A percentile compares a stretch with the other conserved stretches of the same genome.
phyloP scores from a whole-genome alignment of 2,888 invertebrate genomes.

The Leucozona laternaria region DNA sequence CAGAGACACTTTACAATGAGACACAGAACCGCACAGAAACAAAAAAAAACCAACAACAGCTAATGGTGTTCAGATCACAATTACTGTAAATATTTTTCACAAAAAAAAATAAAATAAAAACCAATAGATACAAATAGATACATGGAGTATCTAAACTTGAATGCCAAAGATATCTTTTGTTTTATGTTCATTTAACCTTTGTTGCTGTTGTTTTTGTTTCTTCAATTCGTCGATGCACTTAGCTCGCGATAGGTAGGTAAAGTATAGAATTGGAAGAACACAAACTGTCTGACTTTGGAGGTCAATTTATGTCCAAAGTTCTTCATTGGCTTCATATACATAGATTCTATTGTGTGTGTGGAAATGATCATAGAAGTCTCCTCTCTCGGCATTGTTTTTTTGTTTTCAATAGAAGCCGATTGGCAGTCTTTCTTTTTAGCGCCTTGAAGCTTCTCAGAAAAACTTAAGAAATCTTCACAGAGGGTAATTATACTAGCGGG shows the following conservation, averaged over 20 bases:
- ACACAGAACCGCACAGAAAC: background rate
- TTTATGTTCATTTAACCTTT: conserved; percentile 60
- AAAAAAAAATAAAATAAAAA: conserved; percentile 17
- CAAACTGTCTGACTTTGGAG: conserved; percentile 62
- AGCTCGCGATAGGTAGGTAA: conserved; percentile 28
- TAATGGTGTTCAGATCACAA: conserved; percentile 63
- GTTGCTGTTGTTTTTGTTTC: background rate
- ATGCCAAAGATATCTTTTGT: conserved; percentile 20
- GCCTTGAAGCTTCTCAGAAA: background rate
- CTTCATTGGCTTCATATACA: background rate
- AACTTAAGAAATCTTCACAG: background rate
- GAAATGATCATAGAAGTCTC: conserved; percentile 32
- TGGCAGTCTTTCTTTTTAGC: conserved; percentile 53
- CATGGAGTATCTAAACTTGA: conserved; percentile 56
- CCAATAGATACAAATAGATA: conserved; percentile 66
- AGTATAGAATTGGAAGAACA: conserved; percentile 29
- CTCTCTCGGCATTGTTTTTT: conserved; percentile 44
- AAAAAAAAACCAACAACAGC: conserved; percentile 18
- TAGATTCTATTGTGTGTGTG: conserved; percentile 4
- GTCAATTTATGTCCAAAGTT: conserved; percentile 62
- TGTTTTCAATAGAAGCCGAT: conserved; percentile 12
- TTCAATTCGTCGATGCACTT: conserved; percentile 21
- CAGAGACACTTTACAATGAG: conserved; percentile 26
- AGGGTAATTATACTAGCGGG: conserved; percentile 66
- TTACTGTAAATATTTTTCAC: conserved; percentile 67